phyloP scores from a whole-genome alignment of 1,140 invertebrate species.

The Reticulitermes speratus region DNA sequence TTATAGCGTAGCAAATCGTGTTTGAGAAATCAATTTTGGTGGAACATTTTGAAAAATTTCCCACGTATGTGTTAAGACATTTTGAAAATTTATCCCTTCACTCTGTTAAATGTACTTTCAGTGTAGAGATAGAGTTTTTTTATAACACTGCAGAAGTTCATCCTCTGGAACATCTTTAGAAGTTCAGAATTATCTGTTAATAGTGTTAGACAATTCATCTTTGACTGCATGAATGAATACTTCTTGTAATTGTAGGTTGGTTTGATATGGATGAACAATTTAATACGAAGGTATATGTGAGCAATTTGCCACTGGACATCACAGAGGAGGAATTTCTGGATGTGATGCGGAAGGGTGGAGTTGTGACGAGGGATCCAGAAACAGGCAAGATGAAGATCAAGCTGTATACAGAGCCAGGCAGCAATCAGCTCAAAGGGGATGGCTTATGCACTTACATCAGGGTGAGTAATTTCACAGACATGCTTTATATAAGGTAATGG shows the following conservation, averaged over 20 bases:
- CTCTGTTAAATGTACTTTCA: too few relatives aligned
- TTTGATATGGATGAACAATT: constrained; percentile 90
- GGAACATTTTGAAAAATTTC: too few relatives aligned
- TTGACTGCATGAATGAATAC: too few relatives aligned
- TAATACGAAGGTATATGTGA: constrained; percentile 97
- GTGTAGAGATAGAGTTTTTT: too few relatives aligned
- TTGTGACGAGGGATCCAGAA: constrained; percentile 84
- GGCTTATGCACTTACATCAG: constrained; percentile 97
- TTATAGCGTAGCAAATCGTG: too few relatives aligned
- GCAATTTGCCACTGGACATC: constrained; percentile 85
- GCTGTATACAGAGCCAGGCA: constrained; percentile 79
- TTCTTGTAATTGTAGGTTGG: constrained; percentile 63
- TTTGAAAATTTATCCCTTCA: too few relatives aligned
- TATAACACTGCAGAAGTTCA: too few relatives aligned
- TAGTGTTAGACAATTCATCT: too few relatives aligned
- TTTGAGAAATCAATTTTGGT: too few relatives aligned
- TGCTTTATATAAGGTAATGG: not conserved
- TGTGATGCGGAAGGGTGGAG: constrained; percentile 95
- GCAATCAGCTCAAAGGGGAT: constrained; percentile 90
- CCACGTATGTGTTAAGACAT: too few relatives aligned
- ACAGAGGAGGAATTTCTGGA: constrained; percentile 88
- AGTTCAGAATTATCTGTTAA: too few relatives aligned
- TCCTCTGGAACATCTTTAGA: too few relatives aligned
- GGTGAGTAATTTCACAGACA: constrained; percentile 49
- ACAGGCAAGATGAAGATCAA: constrained; percentile 90